These are phyloP conservation scores for Temnothorax rugatulus DNA, from an alignment of 2,888 invertebrate genomes.

Conservation along the genomic window DNA sequence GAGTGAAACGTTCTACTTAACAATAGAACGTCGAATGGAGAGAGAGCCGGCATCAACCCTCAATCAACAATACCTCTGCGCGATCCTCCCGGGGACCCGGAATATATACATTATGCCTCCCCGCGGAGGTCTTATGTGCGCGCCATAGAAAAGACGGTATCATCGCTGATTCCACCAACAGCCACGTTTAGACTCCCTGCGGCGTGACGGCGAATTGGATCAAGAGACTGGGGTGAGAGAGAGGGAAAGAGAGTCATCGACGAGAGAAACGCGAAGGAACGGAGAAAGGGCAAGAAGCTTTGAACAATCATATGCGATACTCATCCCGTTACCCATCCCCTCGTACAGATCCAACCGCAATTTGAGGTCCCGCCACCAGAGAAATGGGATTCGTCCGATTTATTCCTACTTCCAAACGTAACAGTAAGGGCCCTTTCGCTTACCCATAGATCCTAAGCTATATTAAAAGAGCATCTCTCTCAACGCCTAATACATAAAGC, in stretches of 20 bases:
- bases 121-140: constrained; percentile 56
- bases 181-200: constrained; percentile 62
- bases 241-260: constrained; percentile 45
- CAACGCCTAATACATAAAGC: not conserved
- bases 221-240: constrained; percentile 4
- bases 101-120: constrained; percentile 68
- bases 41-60: constrained; percentile 72
- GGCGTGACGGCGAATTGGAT: constrained; percentile 48
- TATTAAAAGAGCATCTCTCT: constrained; percentile 30
- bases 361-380: constrained; percentile 63
- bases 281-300: constrained; percentile 62
- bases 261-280: constrained; percentile 22
- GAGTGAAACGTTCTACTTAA: constrained; percentile 69
- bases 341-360: constrained; percentile 69
- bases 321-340: constrained; percentile 39
- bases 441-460: not conserved
- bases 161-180: constrained; percentile 67
- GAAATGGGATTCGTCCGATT: constrained; percentile 69
- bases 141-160: constrained; percentile 69
- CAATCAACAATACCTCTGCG: constrained; percentile 76
- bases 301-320: constrained; percentile 79
- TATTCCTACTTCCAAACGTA: constrained; percentile 44
- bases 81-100: constrained; percentile 53
- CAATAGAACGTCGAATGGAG: constrained; percentile 72
- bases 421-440: not conserved